Base-by-base conservation (phyloP, 1,140 invertebrate genomes). In the Bilobella aurantiaca region DNA sequence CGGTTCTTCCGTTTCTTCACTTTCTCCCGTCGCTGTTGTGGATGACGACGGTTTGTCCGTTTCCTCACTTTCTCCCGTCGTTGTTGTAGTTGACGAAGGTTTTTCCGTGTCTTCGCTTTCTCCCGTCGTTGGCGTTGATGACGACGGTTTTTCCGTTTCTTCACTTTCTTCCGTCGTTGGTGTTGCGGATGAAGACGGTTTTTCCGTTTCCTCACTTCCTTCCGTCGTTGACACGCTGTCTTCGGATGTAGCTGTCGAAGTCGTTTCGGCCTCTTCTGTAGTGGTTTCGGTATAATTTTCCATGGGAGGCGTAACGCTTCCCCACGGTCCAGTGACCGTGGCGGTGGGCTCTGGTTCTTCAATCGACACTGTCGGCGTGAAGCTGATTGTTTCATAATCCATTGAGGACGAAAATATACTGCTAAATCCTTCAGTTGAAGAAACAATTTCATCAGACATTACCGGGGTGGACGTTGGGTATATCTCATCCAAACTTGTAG, bases 291-390 rank as follows among this genome's bases (percentile, higher is more conserved):
- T 53, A 18, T 5, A 12, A 23, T 53, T 53, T 12, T 53, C 49
- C 5, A 53, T 5, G 8, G 49, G 49, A 5, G 49, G 49, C 5
- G 49, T 53, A 23, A 23, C 23, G 18, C 49, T 53, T 23, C 12
- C 23, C 49, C 21, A 12, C 8, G 12, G 49, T 12, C 34, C 60
- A 60, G 30, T 42, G 34, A 23, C 32, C 3, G 31, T 34, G 3
- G 32, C 57, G 5, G 63, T 12, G 5, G 63, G 63, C 28, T 61
- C 47, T 56, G 28, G 28, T 27, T 63, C 57, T 25, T 31, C 23
- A 8, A 53, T 8, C 5, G 47, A 12, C 14, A 30, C n/a, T 25
- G 53, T 1, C 31, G 60, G 21, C 1, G 65, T 27, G 47, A 16
- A 23, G 3, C 61, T 21, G 27, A 32, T 28, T n/a, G 31, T 32